These are phyloP conservation scores for Caenorhabditis doughertyi DNA, from an alignment of 2,888 invertebrate species.

Conservation along the genomic window DNA sequence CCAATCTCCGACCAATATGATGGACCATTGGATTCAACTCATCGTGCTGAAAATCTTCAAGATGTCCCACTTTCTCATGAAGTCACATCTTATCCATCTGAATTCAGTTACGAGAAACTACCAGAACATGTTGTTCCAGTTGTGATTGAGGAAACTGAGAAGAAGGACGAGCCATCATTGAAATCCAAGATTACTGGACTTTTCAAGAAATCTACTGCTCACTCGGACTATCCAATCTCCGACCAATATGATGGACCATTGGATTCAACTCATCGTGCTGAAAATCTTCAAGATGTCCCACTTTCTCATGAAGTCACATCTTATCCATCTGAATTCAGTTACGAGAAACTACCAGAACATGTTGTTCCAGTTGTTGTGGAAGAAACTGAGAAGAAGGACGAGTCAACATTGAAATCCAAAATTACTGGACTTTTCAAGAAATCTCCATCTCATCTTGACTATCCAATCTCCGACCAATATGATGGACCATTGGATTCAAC, in stretches of 20 bases:
- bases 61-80: constrained; percentile 50
- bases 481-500: neutral
- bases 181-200: neutral
- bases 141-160: constrained; percentile 28
- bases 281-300: neutral
- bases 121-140: constrained; percentile 22
- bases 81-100: constrained; percentile 14
- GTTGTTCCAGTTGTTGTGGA: neutral
- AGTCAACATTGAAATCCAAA: neutral
- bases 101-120: constrained; percentile 22
- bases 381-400: neutral
- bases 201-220: neutral
- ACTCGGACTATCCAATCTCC: neutral
- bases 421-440: neutral
- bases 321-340: constrained; percentile 11
- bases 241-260: neutral
- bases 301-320: neutral
- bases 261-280: neutral
- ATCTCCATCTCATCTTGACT: neutral
- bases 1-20: neutral
- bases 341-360: neutral
- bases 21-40: constrained; percentile 14
- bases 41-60: constrained; percentile 61
- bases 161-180: constrained; percentile 29
- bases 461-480: neutral